Percentiles rank a stretch among this genome's conserved stretches.
These are phyloP conservation scores for Fulica atra DNA, from an alignment of 2,113 vertebrate genomes.

Conservation along the genomic window DNA sequence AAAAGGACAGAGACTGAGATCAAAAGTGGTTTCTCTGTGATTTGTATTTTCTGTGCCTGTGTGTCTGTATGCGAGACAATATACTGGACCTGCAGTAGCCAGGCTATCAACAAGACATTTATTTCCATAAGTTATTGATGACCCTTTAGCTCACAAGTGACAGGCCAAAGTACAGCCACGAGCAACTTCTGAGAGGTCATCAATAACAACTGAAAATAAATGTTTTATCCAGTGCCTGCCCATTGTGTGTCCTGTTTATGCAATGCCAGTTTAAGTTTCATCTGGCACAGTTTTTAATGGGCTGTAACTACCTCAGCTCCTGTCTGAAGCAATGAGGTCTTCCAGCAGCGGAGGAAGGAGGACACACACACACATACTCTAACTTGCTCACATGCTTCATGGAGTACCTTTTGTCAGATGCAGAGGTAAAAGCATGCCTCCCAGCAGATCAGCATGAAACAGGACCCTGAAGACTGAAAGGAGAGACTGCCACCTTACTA, in stretches of 20 bases:
- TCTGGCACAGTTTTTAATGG: background rate
- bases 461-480: constrained; percentile 29
- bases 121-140: constrained; percentile 74
- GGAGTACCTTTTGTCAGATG: background rate
- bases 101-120: constrained; percentile 62
- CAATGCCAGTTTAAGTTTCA: constrained; percentile 53
- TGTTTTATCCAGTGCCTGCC: constrained; percentile 43
- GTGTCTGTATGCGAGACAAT: constrained; percentile 16
- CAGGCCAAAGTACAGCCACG: constrained; percentile 65
- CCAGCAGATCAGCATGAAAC: constrained; percentile 19
- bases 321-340: background rate
- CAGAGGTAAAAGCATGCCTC: background rate
- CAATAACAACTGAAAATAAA: constrained; percentile 74
- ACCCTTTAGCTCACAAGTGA: constrained; percentile 64
- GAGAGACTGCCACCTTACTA: constrained; percentile 35
- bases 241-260: constrained; percentile 44
- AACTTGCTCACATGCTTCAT: background rate
- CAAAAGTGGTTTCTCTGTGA: constrained; percentile 12
- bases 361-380: too few relatives aligned
- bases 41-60: constrained; percentile 48
- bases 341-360: background rate
- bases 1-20: background rate
- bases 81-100: constrained; percentile 4
- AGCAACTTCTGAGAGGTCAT: constrained; percentile 71
- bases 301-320: constrained; percentile 10